Evolutionary conservation across 2,888 invertebrate genomes (phyloP).

Genomic region (Drosophila anomelani): DNA sequence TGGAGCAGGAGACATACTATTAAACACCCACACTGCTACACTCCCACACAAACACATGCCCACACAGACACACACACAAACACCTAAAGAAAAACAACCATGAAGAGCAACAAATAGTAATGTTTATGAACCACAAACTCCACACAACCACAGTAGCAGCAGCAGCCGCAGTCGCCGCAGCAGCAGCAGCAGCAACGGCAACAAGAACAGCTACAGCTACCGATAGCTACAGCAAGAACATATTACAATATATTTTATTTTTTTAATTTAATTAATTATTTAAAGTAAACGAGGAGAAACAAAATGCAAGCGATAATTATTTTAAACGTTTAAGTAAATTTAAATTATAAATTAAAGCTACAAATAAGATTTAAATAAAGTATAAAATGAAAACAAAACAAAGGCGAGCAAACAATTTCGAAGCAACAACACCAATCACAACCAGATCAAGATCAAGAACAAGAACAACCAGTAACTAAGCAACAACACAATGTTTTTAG

Average conservation of each 20-base stretch:
- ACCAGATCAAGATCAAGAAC: constrained; percentile 52
- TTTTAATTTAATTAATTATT: constrained; percentile 85
- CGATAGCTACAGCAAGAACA: constrained; percentile 65
- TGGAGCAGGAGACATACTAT: constrained; percentile 99
- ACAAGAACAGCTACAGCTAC: constrained; percentile 46
- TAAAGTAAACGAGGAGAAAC: constrained; percentile 78
- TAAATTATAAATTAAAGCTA: constrained; percentile 84
- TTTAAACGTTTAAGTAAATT: constrained; percentile 84
- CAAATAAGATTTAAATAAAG: constrained; percentile 82
- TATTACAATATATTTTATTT: constrained; percentile 81
- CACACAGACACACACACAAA: constrained; percentile 41
- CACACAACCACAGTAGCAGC: constrained; percentile 65
- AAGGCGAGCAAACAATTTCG: constrained; percentile 47
- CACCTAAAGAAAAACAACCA: constrained; percentile 33
- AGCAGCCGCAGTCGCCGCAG: constrained; percentile 43
- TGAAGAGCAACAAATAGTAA: constrained; percentile 70
- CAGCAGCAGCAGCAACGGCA: constrained; percentile 44
- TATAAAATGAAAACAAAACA: constrained; percentile 66
- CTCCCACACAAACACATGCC: constrained; percentile 26
- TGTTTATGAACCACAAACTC: constrained; percentile 74
- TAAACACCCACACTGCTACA: constrained; percentile 85
- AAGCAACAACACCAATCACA: constrained; percentile 40
- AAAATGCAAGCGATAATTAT: constrained; percentile 84
- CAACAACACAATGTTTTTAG: constrained; percentile 58
- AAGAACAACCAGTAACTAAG: constrained; percentile 48